Evolutionary conservation across 2,113 vertebrate genomes (phyloP).

Genomic region (Oxygymnocypris stewartii): DNA sequence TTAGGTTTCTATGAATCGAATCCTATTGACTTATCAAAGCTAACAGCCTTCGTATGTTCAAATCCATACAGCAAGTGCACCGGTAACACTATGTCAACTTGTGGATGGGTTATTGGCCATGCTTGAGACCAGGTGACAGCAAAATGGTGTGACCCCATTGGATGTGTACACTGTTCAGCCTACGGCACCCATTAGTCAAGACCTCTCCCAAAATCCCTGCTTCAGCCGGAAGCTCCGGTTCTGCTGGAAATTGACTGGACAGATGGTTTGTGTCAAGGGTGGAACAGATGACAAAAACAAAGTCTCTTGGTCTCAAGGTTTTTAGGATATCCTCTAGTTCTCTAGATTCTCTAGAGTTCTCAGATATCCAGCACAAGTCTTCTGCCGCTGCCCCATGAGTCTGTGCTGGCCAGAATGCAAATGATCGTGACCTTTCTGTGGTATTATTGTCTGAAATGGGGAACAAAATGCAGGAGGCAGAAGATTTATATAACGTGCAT

Average conservation of each 20-base stretch:
- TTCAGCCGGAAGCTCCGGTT: background rate
- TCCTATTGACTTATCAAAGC: conserved; percentile 50
- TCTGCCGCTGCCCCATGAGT: conserved; percentile 11
- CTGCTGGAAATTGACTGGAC: conserved; percentile 25
- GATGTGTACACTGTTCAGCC: background rate
- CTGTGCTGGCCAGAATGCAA: conserved; percentile 34
- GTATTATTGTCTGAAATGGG: conserved; percentile 6
- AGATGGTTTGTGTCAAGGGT: conserved; percentile 51
- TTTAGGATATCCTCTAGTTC: conserved; percentile 24
- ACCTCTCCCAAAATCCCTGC: conserved; percentile 6
- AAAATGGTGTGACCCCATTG: conserved; percentile 8
- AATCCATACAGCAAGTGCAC: conserved; percentile 43
- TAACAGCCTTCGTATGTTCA: conserved; percentile 56
- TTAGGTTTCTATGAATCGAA: conserved; percentile 60
- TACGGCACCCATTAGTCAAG: conserved; percentile 9
- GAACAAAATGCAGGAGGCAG: background rate
- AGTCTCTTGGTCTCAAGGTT: conserved; percentile 35
- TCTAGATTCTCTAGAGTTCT: background rate
- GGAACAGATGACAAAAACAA: conserved; percentile 40
- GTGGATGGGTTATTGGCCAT: background rate
- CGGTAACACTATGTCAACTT: background rate
- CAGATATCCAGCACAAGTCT: conserved; percentile 9
- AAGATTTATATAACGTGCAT: background rate
- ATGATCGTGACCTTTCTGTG: conserved; percentile 48
- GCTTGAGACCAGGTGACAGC: background rate